Evolutionary conservation across 2,113 vertebrate genomes (phyloP), one percentile per base, ranked within the genome.

Genomic region (Apodemus speciosus): DNA sequence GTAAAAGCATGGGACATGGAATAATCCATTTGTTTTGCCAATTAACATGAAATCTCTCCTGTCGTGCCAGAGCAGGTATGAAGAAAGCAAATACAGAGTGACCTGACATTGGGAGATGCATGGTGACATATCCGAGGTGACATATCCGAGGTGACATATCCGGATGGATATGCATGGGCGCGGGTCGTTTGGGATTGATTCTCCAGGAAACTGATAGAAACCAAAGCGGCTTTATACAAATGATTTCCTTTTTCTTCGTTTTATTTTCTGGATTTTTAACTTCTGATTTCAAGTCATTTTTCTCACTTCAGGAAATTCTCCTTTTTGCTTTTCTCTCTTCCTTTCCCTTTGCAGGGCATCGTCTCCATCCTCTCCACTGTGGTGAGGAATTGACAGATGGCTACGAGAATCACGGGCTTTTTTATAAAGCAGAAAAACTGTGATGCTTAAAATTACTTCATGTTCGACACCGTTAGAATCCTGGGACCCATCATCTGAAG

Each of bases 401-500:
- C 58, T 94, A 49, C 30, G 92, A 92, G 77, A 93, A 88, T 60
- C 43, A 51, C 1, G n/a, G 51, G 20, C 85, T 95, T 93, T 94
- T 94, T 93, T 27, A 66, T 32, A 81, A n/a, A 81, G 35, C 62
- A 89, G 60, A 83, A 68, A 96, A 97, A 95, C 35, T 79, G 75
- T 76, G 92, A 90, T 90, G 73, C 69, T 95, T 92, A 94, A 95
- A 96, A 95, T 96, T n/a, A 95, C 89, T 96, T 95, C 72, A 73
- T 93, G 95, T 95, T 90, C 94, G 91, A 93, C 92, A 87, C 83
- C 76, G 89, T 84, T 79, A 38, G 94, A 91, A 94, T 81, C 53
- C 92, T 69, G 73, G n/a, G 76, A 92, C 79, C 60, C n/a, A 76
- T 88, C 79, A 53, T 87, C 77, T 35, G 15, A 53, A 15, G 75